These are phyloP conservation scores for Hydrophis major DNA, from an alignment of 2,797 vertebrate species.

Conservation along the genomic window DNA sequence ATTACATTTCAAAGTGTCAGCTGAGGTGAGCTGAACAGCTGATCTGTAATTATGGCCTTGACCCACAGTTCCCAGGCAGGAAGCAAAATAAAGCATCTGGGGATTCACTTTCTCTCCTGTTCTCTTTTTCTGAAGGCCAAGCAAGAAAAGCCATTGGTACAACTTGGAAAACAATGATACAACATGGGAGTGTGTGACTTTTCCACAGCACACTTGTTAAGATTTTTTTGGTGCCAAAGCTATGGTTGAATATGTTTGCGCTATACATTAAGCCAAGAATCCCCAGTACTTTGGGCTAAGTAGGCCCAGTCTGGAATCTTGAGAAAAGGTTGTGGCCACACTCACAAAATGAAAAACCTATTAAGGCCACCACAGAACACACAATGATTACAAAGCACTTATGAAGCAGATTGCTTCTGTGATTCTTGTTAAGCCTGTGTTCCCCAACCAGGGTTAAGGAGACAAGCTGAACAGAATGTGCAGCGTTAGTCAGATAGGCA, in stretches of 20 bases:
- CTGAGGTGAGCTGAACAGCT: background rate
- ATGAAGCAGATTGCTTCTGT: background rate
- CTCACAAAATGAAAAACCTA: background rate
- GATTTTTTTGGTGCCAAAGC: background rate
- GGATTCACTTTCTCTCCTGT: background rate
- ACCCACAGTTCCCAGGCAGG: background rate
- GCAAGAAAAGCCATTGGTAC: background rate
- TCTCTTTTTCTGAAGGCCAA: background rate
- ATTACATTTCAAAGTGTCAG: slow-evolving; percentile 28
- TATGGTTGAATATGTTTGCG: background rate
- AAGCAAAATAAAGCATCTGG: rapidly evolving
- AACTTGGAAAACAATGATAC: background rate
- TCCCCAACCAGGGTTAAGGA: too few relatives aligned
- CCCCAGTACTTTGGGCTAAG: background rate
- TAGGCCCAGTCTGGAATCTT: background rate
- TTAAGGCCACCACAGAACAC: background rate
- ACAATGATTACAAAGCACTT: background rate
- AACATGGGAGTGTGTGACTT: background rate
- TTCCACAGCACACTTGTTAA: background rate
- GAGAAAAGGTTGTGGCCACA: background rate
- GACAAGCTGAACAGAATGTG: too few relatives aligned
- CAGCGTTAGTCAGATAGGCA: too few relatives aligned
- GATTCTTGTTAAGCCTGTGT: background rate
- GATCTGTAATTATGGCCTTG: background rate
- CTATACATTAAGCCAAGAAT: background rate